phyloP scores from a whole-genome alignment of 2,113 vertebrate genomes.

The Amia ocellicauda region DNA sequence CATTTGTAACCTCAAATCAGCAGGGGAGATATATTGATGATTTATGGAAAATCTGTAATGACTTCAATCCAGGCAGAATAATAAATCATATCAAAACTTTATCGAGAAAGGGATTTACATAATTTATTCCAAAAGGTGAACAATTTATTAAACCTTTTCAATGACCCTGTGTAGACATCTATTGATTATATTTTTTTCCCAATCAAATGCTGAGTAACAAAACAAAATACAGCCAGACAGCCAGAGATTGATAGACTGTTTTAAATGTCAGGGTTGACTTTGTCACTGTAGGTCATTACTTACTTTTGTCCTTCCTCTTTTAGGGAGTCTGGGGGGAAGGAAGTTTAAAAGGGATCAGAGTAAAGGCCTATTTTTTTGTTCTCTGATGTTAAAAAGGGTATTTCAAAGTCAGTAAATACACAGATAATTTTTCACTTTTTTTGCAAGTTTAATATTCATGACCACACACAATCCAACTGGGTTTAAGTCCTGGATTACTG shows the following conservation, averaged over 20 bases:
- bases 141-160: slow-evolving; percentile 41
- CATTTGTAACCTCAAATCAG: slow-evolving; percentile 31
- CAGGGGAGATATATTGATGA: slow-evolving; percentile 44
- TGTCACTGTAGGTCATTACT: too few species aligned
- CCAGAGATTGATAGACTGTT: background rate
- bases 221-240: slow-evolving; percentile 1
- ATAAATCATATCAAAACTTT: slow-evolving; percentile 42
- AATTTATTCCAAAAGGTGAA: slow-evolving; percentile 42
- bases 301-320: too few species aligned
- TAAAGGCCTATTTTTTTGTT: too few species aligned
- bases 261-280: background rate
- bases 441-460: too few species aligned
- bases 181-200: slow-evolving; percentile 19
- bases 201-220: slow-evolving; percentile 20
- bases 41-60: slow-evolving; percentile 54
- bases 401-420: too few species aligned
- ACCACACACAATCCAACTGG: too few species aligned
- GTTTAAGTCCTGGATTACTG: too few species aligned
- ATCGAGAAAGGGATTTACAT: slow-evolving; percentile 27
- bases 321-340: too few species aligned
- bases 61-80: slow-evolving; percentile 42
- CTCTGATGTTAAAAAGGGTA: too few species aligned
- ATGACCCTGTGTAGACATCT: slow-evolving; percentile 22
- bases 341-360: too few species aligned
- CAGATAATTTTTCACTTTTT: too few species aligned